phyloP scores from a whole-genome alignment of 1,140 invertebrate genomes.

The Limonius californicus region DNA sequence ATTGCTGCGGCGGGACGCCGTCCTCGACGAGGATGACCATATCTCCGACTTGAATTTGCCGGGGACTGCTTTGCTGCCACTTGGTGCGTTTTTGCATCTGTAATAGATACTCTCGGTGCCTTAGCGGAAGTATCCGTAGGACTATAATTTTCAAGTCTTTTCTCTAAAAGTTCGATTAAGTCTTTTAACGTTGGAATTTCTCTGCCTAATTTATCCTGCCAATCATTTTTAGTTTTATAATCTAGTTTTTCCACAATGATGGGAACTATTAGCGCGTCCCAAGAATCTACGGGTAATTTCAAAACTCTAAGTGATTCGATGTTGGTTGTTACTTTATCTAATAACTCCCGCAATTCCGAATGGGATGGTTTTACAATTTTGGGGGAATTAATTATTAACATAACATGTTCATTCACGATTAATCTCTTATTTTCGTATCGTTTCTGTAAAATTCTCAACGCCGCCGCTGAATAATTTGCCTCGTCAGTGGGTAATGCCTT shows the following conservation, averaged over 20 bases:
- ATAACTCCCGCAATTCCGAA: background rate
- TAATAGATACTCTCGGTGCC: too few relatives aligned
- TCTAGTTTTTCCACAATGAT: constrained; percentile 28
- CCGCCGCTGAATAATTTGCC: constrained; percentile 22
- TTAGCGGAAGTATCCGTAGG: too few relatives aligned
- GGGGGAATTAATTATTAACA: constrained; percentile 14
- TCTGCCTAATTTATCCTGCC: background rate
- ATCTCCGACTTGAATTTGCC: too few relatives aligned
- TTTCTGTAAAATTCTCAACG: constrained; percentile 17
- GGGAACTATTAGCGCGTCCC: constrained; percentile 29
- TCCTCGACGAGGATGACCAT: too few relatives aligned
- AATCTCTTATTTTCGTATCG: constrained; percentile 25
- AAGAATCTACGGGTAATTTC: constrained; percentile 16
- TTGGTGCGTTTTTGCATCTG: too few relatives aligned
- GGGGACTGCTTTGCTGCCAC: too few relatives aligned
- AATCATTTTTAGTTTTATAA: constrained; percentile 20
- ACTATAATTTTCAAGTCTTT: too few relatives aligned
- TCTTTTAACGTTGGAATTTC: background rate
- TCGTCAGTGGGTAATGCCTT: constrained; percentile 17
- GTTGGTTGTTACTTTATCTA: constrained; percentile 6
- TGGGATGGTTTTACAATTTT: constrained; percentile 16
- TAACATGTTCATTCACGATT: constrained; percentile 23
- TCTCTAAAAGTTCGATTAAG: background rate
- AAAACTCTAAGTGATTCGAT: constrained; percentile 6
- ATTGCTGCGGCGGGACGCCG: too few relatives aligned